These are phyloP conservation scores for Slavum lentiscoides DNA, from an alignment of 2,888 invertebrate species.

Conservation along the genomic window DNA sequence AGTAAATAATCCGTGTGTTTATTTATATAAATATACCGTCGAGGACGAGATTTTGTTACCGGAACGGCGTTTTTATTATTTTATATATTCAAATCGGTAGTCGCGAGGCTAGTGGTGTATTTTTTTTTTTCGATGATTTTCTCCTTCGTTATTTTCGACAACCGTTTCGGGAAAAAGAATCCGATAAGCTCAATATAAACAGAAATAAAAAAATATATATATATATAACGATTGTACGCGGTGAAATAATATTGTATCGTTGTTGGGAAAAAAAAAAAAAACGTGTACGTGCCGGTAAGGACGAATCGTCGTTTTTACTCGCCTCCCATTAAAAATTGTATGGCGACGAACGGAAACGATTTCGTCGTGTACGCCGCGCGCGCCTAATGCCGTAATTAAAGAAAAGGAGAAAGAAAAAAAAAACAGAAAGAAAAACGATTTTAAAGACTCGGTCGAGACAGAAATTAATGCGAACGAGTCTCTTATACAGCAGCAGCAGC, in stretches of 20 bases:
- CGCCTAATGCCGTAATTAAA: slow-evolving; percentile 16
- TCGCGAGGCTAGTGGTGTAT: neutral
- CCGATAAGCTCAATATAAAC: slow-evolving; percentile 18
- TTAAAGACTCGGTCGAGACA: slow-evolving; percentile 18
- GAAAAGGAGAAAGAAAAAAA: slow-evolving; percentile 8
- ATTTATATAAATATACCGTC: neutral
- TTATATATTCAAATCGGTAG: neutral
- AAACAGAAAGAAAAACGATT: slow-evolving; percentile 10
- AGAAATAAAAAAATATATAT: too few relatives aligned
- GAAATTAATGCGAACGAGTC: slow-evolving; percentile 43
- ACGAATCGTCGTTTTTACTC: neutral
- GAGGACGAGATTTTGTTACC: neutral
- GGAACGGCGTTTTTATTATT: slow-evolving; percentile 5
- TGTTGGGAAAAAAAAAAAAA: too few relatives aligned
- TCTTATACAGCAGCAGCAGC: neutral
- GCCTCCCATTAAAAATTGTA: neutral
- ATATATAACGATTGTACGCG: neutral
- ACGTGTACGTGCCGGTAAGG: too few relatives aligned
- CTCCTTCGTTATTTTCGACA: neutral
- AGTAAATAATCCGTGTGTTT: too few relatives aligned
- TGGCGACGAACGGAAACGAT: neutral
- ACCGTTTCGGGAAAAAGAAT: neutral
- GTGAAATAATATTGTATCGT: too few relatives aligned
- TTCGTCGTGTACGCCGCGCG: neutral
- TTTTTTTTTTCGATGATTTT: neutral